Base-by-base conservation (phyloP, 2,797 vertebrate genomes). In the Astyanax mexicanus region DNA sequence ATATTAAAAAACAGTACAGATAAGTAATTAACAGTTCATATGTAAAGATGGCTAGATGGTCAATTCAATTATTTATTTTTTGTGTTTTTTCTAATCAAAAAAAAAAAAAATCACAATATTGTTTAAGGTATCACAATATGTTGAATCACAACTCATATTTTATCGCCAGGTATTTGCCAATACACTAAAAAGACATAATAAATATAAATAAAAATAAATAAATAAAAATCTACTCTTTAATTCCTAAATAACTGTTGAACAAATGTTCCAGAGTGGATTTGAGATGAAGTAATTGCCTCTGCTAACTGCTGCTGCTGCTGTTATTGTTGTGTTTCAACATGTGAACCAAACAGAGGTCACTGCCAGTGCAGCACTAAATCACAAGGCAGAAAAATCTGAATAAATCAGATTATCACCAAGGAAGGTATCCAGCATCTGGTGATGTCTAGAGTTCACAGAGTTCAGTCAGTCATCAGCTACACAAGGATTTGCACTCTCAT, bases 331-430 rank as follows among this genome's bases (percentile, higher is more conserved):
- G 12, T 29, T 4, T 5, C 52, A 55, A 55, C 25, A 55, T 29
- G 25, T 55, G 11, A 25, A 55, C 12, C 52, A 15, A 29, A 27
- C 12, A 17, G 15, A 3, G 9, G 9, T 45, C 42, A 45, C 0
- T 27, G 52, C 6, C 52, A 55, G 23, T 27, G 12, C 12, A 55
- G 2, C 52, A 29, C 52, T 13, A 12, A 25, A 15, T 8, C 23
- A 25, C 6, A 12, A 25, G 23, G 25, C 52, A 1, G 52, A 55
- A 55, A 55, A 55, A 55, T 8, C 11, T 27, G 25, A 5, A 23
- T 55, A 55, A 55, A 55, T 55, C 52, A 55, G 52, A 55, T 55
- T 55, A 55, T 27, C 52, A 55, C 52, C 52, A 55, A 25, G 52
- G 52, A 13, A 55, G 25, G 27, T 27, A 13, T 15, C 23, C 23